Conservation (phyloP, 2,797 vertebrate species). For the Crenichthys baileyi region DNA sequence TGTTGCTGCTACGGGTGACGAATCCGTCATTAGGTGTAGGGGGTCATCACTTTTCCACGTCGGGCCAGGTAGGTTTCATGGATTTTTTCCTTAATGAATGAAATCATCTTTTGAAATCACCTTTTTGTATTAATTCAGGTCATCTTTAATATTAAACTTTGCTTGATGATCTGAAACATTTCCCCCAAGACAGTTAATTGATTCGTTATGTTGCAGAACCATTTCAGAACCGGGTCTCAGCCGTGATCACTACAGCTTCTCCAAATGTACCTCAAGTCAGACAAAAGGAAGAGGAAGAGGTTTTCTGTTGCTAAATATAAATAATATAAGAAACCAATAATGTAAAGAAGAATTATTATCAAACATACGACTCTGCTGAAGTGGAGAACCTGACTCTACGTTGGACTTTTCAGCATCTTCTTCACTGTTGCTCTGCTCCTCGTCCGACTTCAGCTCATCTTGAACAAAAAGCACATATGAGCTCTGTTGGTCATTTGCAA, state of each 20-base stretch:
- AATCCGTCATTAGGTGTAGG: too few species aligned
- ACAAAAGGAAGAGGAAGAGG: neutral
- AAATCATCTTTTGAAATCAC: too few species aligned
- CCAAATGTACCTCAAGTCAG: neutral
- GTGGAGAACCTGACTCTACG: neutral
- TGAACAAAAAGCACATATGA: neutral
- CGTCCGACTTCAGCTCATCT: conserved; percentile 58
- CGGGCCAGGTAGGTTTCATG: too few species aligned
- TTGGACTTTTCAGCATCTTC: neutral
- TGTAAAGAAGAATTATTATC: neutral
- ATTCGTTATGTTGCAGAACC: neutral
- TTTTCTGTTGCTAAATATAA: neutral
- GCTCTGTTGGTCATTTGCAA: neutral
- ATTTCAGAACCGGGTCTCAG: neutral
- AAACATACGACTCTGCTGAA: conserved; percentile 29
- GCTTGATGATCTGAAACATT: neutral
- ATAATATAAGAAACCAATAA: neutral
- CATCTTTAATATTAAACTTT: neutral
- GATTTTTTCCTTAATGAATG: too few species aligned
- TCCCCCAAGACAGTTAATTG: neutral
- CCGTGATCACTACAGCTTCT: neutral
- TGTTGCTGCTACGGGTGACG: neutral
- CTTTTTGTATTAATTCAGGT: too few species aligned
- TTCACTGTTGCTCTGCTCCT: conserved; percentile 19
- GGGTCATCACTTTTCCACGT: too few species aligned